phyloP scores from a whole-genome alignment of 2,888 invertebrate genomes.

The Mesorhabditis sp. region DNA sequence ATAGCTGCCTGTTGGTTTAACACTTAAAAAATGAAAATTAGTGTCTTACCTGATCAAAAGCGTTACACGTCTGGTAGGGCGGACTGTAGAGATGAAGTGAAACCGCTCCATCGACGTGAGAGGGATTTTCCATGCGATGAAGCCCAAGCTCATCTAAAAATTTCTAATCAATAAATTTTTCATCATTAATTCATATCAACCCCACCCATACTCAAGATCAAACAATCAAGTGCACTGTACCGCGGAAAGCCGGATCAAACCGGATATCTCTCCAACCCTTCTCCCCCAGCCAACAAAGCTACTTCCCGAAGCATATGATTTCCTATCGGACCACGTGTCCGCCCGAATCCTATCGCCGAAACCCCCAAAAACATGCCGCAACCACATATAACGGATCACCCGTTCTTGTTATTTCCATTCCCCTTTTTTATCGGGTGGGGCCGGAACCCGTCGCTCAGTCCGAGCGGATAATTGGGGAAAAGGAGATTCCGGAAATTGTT shows the following conservation, averaged over 20 bases:
- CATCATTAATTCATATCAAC: background rate
- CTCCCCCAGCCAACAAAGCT: conserved; percentile 14
- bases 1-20: background rate
- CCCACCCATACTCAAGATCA: background rate
- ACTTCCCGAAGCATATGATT: background rate
- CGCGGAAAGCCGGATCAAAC: background rate
- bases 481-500: too few species aligned
- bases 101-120: conserved; percentile 80
- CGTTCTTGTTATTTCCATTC: too few species aligned
- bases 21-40: background rate
- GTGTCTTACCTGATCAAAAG: conserved; percentile 76
- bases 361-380: too few species aligned
- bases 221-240: too few species aligned
- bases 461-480: too few species aligned
- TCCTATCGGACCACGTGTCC: too few species aligned
- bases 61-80: conserved; percentile 80
- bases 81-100: conserved; percentile 92
- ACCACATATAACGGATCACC: too few species aligned
- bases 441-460: too few species aligned
- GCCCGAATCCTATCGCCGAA: too few species aligned
- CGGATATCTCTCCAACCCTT: conserved; percentile 7
- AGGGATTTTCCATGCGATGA: conserved; percentile 90
- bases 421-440: too few species aligned
- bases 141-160: conserved; percentile 81
- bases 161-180: background rate